Evolutionary conservation across 2,888 invertebrate genomes (phyloP), one percentile per base, ranked within the genome.

Genomic region (Dynastes grantii): DNA sequence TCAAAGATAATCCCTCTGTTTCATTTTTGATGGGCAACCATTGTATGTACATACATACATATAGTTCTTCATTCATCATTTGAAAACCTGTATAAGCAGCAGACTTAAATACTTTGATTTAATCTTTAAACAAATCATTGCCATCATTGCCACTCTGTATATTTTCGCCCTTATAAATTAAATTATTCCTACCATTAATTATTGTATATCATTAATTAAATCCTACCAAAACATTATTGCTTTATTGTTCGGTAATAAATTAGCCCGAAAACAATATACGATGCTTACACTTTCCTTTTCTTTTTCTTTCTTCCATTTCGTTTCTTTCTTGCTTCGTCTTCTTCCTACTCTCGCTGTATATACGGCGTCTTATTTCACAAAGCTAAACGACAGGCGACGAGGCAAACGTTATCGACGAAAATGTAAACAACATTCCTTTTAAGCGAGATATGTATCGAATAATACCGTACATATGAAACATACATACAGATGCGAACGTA

Each of bases 361-460:
- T 11, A 63, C 27, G 27, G 63, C 29, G 11, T 63, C 63, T 8
- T 22, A 22, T 58, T 58, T 58, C 63, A 32, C 27, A 32, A 63
- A 11, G 32, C 32, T n/a, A n/a, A 63, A 32, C 29, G 32, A 32
- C 63, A 40, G n/a, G 16, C 37, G 40, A n/a, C 65, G 37, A 37
- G 22, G 65, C 16, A 40, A 37, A 65, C 45, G 22, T 65, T 65
- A 65, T 65, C 65, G 37, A 61, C 73, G 61, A 61, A 75, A 75
- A 75, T 75, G 73, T 75, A 75, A 75, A 75, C 73, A 75, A 45
- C 73, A 75, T 75, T 75, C 73, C 73, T 58, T 61, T 45, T 49
- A 27, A 11, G 73, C 61, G 37, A 73, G 73, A 73, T 73, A 61
- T 45, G 61, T 75, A 75, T 75, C 58, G 73, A 61, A 75, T 75